Conservation (phyloP, 2,797 vertebrate species). For the Sorex maritimensis region DNA sequence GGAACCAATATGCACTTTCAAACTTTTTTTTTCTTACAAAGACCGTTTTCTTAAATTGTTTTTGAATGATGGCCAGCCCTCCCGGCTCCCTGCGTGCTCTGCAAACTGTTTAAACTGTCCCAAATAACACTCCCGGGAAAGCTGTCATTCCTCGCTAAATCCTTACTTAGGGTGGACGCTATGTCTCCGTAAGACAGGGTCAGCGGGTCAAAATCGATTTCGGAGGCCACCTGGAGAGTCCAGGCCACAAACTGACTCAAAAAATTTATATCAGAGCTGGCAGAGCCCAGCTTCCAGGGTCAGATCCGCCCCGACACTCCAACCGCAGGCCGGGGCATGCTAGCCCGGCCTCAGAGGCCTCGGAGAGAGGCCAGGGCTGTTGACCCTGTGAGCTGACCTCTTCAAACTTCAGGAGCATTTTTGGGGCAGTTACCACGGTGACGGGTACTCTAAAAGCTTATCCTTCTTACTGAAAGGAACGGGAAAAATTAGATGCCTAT, state of each 20-base stretch:
- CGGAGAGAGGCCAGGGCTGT: slow-evolving; percentile 92
- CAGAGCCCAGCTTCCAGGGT: slow-evolving; percentile 94
- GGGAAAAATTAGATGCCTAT: slow-evolving; percentile 84
- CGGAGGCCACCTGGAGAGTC: slow-evolving; percentile 98
- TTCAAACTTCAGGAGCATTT: slow-evolving; percentile 99
- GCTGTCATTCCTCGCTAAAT: slow-evolving; percentile 94
- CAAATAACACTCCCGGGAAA: slow-evolving; percentile 92
- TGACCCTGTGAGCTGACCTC: slow-evolving; percentile 97
- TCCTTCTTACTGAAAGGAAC: slow-evolving; percentile 95
- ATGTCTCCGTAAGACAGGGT: slow-evolving; percentile 94
- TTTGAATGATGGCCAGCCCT: slow-evolving; percentile 91
- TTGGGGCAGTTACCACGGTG: slow-evolving; percentile 99
- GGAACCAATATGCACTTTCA: background rate
- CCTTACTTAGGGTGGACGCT: slow-evolving; percentile 93
- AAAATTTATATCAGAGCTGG: slow-evolving; percentile 98
- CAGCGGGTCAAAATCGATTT: slow-evolving; percentile 98
- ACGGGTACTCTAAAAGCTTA: slow-evolving; percentile 97
- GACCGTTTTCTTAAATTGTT: slow-evolving; percentile 73
- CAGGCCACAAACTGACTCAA: slow-evolving; percentile 98
- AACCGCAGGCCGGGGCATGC: slow-evolving; percentile 91
- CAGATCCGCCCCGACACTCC: slow-evolving; percentile 90
- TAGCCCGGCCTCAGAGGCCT: slow-evolving; percentile 89
- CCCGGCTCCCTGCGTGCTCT: slow-evolving; percentile 90
- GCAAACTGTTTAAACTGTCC: slow-evolving; percentile 92
- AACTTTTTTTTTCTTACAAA: slow-evolving; percentile 39